Evolutionary conservation across 2,888 invertebrate species (phyloP).

Genomic region (Panopea generosa): DNA sequence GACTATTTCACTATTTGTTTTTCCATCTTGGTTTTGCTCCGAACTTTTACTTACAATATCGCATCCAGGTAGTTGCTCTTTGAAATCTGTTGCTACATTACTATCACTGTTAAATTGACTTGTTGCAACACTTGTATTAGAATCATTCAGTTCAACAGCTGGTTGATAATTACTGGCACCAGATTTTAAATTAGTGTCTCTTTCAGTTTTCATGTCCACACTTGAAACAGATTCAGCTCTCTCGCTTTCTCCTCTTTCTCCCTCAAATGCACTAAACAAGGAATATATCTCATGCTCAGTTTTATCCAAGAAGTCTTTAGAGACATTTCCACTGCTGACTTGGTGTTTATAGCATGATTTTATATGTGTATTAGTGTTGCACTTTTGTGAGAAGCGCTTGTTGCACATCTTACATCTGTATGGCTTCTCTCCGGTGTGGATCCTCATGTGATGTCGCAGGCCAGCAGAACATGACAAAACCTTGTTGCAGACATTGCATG

Average conservation of each 20-base stretch:
- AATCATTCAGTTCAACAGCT: neutral
- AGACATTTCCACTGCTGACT: constrained; percentile 25
- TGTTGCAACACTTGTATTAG: neutral
- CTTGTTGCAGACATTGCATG: constrained; percentile 41
- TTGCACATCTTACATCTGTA: constrained; percentile 45
- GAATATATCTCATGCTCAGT: constrained; percentile 41
- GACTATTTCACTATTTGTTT: constrained; percentile 45
- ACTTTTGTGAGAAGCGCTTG: constrained; percentile 56
- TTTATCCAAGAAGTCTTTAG: constrained; percentile 33
- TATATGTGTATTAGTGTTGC: constrained; percentile 56
- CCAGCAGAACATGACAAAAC: constrained; percentile 50
- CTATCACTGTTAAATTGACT: too few species aligned
- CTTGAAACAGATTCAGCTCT: neutral
- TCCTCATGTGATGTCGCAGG: constrained; percentile 52
- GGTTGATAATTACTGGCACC: neutral
- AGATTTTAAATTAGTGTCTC: neutral
- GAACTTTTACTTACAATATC: constrained; percentile 42
- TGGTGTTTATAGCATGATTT: constrained; percentile 52
- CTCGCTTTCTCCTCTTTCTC: constrained; percentile 4
- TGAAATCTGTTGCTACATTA: neutral
- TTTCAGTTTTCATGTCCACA: neutral
- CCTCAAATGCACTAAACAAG: constrained; percentile 37
- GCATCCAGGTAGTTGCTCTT: neutral
- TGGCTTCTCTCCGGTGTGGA: constrained; percentile 55
- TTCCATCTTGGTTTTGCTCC: constrained; percentile 17